A percentile compares a stretch with the other conserved stretches of the same genome.
Evolutionary conservation across 53 echinoderm and acorn worm species (phyloP).

Genomic region (Mesocentrotus franciscanus): DNA sequence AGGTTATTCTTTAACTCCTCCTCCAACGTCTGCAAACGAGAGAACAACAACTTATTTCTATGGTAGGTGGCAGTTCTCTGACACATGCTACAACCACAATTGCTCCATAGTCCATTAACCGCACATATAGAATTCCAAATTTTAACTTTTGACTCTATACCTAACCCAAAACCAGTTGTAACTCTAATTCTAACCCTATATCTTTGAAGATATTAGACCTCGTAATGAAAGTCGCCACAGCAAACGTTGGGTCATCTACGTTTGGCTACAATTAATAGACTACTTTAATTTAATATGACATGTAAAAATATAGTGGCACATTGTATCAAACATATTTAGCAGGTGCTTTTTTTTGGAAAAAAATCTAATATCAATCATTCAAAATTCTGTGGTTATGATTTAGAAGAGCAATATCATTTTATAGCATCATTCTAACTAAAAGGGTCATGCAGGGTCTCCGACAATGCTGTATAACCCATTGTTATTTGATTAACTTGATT

Average conservation of each 20-base stretch:
- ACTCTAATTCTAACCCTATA: too few species aligned
- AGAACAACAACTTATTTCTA: background rate
- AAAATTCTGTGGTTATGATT: background rate
- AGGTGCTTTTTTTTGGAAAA: background rate
- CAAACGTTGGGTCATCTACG: background rate
- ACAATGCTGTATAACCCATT: too few species aligned
- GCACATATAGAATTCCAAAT: background rate
- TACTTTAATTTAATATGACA: background rate
- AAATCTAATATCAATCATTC: background rate
- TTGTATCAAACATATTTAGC: background rate
- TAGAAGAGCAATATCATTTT: background rate
- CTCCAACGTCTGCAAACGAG: slow-evolving; percentile 77
- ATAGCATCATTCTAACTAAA: background rate
- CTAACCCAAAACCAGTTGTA: too few species aligned
- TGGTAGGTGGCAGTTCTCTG: background rate
- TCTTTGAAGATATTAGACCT: too few species aligned
- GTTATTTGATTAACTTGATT: too few species aligned
- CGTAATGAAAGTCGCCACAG: too few species aligned
- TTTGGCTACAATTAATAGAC: background rate
- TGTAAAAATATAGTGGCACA: background rate
- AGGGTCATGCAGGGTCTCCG: too few species aligned
- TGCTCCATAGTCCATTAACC: background rate
- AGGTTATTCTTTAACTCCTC: slow-evolving; percentile 79
- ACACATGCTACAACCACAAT: background rate
- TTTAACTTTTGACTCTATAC: background rate